Conservation (phyloP, 2,797 vertebrate species). For the Trachops cirrhosus region DNA sequence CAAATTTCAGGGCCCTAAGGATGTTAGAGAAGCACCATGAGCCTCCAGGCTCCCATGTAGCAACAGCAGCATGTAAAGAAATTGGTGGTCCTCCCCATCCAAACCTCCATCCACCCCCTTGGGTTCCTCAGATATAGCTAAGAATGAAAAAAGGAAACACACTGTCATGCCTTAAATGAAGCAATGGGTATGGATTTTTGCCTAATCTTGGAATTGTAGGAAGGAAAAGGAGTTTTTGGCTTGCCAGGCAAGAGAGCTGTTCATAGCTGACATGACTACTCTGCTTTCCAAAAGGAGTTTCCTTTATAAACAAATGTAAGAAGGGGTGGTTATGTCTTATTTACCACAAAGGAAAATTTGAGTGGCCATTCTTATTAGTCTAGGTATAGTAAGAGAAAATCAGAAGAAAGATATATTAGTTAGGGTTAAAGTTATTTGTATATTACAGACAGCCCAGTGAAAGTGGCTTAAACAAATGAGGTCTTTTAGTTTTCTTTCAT, state of each 20-base stretch:
- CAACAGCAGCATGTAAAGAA: constrained; percentile 35
- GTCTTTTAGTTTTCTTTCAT: not conserved
- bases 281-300: not conserved
- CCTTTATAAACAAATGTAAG: not conserved
- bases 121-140: not conserved
- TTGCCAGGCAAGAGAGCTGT: not conserved
- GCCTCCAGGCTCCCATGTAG: not conserved
- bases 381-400: not conserved
- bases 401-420: not conserved
- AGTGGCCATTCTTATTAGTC: not conserved
- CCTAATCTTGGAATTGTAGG: not conserved
- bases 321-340: not conserved
- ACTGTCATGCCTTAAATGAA: not conserved
- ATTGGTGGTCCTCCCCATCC: not conserved
- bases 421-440: not conserved
- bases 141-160: not conserved
- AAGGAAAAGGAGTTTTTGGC: not conserved
- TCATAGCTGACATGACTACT: not conserved
- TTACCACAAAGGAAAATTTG: not conserved
- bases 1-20: not conserved
- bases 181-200: not conserved
- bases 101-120: not conserved
- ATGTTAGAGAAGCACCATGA: not conserved
- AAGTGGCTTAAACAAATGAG: not conserved
- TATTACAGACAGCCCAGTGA: not conserved